Conservation (phyloP, 1,140 invertebrate genomes). For the Odontomachus brunneus region DNA sequence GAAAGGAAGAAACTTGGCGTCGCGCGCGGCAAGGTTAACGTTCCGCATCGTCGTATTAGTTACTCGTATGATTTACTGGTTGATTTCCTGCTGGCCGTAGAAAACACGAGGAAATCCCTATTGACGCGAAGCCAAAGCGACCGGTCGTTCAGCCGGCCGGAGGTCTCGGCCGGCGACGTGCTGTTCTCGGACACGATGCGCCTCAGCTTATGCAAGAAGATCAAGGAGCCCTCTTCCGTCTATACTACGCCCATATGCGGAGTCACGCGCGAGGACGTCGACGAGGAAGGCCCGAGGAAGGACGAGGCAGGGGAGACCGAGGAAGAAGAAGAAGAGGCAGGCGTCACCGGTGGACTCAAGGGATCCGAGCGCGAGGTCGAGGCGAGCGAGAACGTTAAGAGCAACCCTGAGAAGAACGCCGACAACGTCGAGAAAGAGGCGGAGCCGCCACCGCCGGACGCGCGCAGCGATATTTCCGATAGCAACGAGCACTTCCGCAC, state of each 20-base stretch:
- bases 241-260: background rate
- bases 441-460: background rate
- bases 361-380: conserved; percentile 5
- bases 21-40: too few species aligned
- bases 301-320: background rate
- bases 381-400: background rate
- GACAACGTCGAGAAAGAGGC: conserved; percentile 40
- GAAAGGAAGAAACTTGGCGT: too few species aligned
- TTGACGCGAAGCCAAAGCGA: conserved; percentile 82
- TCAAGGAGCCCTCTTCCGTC: conserved; percentile 60
- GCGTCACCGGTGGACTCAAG: background rate
- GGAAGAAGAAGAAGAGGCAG: background rate
- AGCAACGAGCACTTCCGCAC: conserved; percentile 76
- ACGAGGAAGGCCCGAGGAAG: conserved; percentile 4
- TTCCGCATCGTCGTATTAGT: background rate
- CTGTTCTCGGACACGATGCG: conserved; percentile 92
- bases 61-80: background rate
- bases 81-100: conserved; percentile 54
- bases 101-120: conserved; percentile 63
- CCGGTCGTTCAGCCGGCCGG: conserved; percentile 72
- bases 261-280: conserved; percentile 9
- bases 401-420: conserved; percentile 2
- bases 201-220: conserved; percentile 88
- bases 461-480: conserved; percentile 70
- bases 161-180: conserved; percentile 75